Conservation (phyloP, 2,113 vertebrate species). For the Taxidea taxus region DNA sequence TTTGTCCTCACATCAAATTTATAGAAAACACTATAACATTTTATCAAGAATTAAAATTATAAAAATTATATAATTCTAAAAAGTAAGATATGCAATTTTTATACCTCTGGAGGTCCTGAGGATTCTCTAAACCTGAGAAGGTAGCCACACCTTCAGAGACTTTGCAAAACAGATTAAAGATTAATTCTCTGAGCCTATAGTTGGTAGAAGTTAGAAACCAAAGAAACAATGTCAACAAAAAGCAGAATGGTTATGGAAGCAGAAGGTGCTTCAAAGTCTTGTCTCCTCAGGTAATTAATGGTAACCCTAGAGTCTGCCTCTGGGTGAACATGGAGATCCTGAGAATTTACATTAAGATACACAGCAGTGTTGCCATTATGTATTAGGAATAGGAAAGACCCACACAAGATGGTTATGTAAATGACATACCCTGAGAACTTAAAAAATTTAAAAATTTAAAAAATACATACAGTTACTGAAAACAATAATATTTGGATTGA, state of each 20-base stretch:
- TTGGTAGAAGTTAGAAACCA: background rate
- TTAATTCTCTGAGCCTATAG: background rate
- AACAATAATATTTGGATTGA: background rate
- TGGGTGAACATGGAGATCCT: background rate
- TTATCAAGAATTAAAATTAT: background rate
- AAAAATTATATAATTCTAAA: background rate
- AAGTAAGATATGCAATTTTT: background rate
- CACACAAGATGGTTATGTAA: background rate
- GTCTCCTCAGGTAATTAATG: background rate
- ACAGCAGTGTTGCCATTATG: background rate
- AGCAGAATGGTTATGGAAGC: background rate
- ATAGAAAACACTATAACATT: background rate
- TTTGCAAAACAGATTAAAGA: background rate
- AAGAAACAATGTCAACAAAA: background rate
- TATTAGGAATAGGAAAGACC: background rate
- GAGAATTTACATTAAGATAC: background rate
- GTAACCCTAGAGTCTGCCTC: background rate
- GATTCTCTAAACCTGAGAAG: background rate
- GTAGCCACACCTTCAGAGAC: background rate
- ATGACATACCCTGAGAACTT: background rate
- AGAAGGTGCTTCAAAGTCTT: background rate
- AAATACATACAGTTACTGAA: background rate
- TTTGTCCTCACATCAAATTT: background rate
- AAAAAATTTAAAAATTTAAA: background rate
- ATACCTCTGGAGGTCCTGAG: background rate